Conservation (phyloP, 2,113 vertebrate genomes). For the Saguinus midas region DNA sequence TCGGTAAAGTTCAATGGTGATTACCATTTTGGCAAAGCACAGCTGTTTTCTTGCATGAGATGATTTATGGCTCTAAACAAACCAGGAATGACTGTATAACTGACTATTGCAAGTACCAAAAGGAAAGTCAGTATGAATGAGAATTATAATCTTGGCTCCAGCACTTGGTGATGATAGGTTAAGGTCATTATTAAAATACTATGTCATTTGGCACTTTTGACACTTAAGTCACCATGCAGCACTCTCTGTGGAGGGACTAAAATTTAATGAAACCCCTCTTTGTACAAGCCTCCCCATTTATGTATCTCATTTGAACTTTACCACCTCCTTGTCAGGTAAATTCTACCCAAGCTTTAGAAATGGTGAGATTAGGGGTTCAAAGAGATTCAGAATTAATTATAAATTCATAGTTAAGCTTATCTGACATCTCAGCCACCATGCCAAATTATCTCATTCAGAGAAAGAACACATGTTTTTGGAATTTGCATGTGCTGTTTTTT, state of each 20-base stretch:
- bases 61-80: not conserved
- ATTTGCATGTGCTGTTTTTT: not conserved
- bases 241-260: not conserved
- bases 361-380: not conserved
- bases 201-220: not conserved
- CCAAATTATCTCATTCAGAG: not conserved
- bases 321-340: not conserved
- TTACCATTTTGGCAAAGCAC: not conserved
- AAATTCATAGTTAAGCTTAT: not conserved
- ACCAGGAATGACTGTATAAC: not conserved
- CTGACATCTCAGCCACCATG: not conserved
- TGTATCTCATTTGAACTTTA: not conserved
- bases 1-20: constrained; percentile 12
- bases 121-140: not conserved
- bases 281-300: not conserved
- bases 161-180: not conserved
- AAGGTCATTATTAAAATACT: not conserved
- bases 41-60: not conserved
- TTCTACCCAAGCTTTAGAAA: not conserved
- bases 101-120: not conserved
- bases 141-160: not conserved
- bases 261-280: not conserved
- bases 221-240: fast-evolving
- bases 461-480: not conserved
- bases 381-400: not conserved